Evolutionary conservation across 2,888 invertebrate genomes (phyloP), one percentile per base, ranked within the genome.

Genomic region (Timema podura): DNA sequence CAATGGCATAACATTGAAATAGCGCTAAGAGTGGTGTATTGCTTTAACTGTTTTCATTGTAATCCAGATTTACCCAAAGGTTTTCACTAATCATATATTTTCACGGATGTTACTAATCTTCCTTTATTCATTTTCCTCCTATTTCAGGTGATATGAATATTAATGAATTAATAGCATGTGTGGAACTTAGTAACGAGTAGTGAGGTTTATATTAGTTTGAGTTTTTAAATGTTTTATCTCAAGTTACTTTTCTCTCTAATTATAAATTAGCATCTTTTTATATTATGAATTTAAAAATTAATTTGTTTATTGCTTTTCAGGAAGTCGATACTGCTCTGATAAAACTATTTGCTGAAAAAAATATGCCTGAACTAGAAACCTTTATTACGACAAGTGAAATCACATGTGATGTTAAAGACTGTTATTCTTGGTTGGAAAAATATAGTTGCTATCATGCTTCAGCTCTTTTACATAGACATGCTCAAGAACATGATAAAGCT

Each of bases 311-410:
- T 70, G 67, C 68, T n/a, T 76, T 76, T 6, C 76, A 83, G 82
- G 82, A 82, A 73, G 76, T 82, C 5, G 82, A 83, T 75, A 80
- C 80, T 44, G 82, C 82, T 16, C 75, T 83, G 59, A 71, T 83
- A 65, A 83, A 82, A 72, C 75, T 83, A 16, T 74, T 72, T 61
- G 67, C 74, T 46, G 73, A 73, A 65, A 57, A 54, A 7, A 70
- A 67, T 68, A 65, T 69, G 46, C 48, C 64, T 10, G 72, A 74
- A 16, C 49, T 73, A 13, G 73, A 71, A 68, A 69, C 71, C 9
- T 70, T 74, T 49, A 70, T 73, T 48, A 68, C 57, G 44, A 68
- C 72, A 15, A 68, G 70, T 11, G 69, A 73, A 64, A 64, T 74
- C 45, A 48, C 11, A 0, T 73, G 74, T 72, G 82, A 83, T 71